These are phyloP conservation scores for Excalfactoria chinensis DNA, from an alignment of 2,113 vertebrate species.

Conservation along the genomic window DNA sequence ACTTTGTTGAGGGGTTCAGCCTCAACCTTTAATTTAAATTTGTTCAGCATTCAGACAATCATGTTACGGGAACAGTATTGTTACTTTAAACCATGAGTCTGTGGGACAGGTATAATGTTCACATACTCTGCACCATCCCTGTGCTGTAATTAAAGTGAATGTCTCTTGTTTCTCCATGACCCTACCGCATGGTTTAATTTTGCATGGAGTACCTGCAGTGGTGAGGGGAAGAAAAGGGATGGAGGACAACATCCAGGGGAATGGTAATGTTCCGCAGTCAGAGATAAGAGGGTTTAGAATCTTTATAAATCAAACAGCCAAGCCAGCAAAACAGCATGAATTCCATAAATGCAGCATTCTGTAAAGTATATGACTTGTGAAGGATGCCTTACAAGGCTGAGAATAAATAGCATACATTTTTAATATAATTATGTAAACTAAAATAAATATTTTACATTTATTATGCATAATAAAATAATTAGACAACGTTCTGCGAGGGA, in stretches of 20 bases:
- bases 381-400: constrained; percentile 54
- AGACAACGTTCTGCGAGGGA: constrained; percentile 30
- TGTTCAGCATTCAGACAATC: neutral
- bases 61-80: neutral
- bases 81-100: neutral
- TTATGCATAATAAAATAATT: constrained; percentile 66
- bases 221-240: neutral
- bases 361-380: constrained; percentile 36
- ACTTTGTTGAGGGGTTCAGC: neutral
- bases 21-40: too few relatives aligned
- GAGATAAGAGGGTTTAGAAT: constrained; percentile 1
- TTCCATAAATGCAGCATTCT: constrained; percentile 51
- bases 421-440: constrained; percentile 48
- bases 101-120: neutral
- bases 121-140: neutral
- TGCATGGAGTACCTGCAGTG: neutral
- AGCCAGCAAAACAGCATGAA: constrained; percentile 41
- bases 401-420: constrained; percentile 63
- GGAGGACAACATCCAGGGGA: neutral
- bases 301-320: neutral
- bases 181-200: neutral
- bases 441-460: constrained; percentile 70
- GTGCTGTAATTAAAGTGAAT: constrained; percentile 29
- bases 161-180: neutral
- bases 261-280: neutral